Base-by-base conservation (phyloP, 2,113 vertebrate species). In the Oreochromis tanganicae region DNA sequence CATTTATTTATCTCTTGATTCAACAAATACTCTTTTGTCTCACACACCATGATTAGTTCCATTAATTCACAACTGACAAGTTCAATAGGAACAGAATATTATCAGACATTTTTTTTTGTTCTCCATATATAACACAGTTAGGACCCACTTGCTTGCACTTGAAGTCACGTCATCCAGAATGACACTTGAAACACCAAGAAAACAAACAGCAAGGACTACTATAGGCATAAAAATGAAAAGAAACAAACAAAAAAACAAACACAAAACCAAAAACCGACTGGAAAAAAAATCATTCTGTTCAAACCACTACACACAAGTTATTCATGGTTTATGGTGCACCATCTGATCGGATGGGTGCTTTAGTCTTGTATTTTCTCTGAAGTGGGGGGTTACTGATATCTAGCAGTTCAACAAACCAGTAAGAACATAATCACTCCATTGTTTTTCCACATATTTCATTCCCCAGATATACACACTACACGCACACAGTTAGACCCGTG, bases 1-100 rank as follows among this genome's bases (percentile, higher is more conserved):
- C 48, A 94, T 96, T 96, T 94, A 96, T 95, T 95, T 89, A 84
- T 92, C 94, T 94, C 90, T 95, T 94, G 91, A 85, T 92, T 94
- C 91, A 91, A 96, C 95, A 95, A 87, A 93, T 92, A 93, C 85
- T 94, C 89, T 91, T 93, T 93, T 87, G 66, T 95, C 95, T 95
- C 94, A 95, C 92, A 95, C 92, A 95, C 93, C 91, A 92, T 93
- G 83, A 88, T 93, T 92, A 95, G 90, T 95, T 96, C 90, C 93
- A 94, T 89, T 92, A 92, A 95, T 92, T 93, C 91, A 96, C 95
- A 92, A 89, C 82, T 81, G 91, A 95, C 94, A 94, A 59, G 86
- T 93, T 95, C 90, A 94, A 92, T 90, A 90, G 92, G 92, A 94
- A 91, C 89, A 94, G 86, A 92, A 93, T 90, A 95, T 92, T 86